Evolutionary conservation across 1,140 invertebrate genomes (phyloP).

Genomic region (Stenopsyche tienmushanensis): DNA sequence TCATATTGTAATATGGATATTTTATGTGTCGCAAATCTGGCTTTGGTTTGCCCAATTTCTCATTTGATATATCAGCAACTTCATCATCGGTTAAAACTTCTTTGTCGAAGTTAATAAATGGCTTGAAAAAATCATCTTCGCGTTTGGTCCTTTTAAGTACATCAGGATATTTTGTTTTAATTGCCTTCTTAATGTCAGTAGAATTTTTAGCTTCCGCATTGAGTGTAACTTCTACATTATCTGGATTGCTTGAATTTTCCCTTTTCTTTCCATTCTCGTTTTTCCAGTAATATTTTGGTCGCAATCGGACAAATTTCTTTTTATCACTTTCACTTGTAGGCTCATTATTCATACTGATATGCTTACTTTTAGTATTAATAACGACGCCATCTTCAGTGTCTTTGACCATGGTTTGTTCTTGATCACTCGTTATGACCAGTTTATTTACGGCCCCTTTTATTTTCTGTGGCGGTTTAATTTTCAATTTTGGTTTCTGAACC

Average conservation of each 20-base stretch:
- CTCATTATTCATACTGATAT: conserved; percentile 27
- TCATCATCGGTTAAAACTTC: conserved; percentile 44
- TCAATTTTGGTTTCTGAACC: conserved; percentile 18
- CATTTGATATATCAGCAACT: conserved; percentile 41
- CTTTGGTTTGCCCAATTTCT: conserved; percentile 40
- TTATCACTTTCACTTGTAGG: conserved; percentile 14
- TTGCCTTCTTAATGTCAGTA: conserved; percentile 1
- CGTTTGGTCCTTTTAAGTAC: conserved; percentile 22
- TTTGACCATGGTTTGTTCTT: conserved; percentile 37
- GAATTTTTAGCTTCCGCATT: not conserved
- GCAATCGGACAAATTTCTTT: conserved; percentile 30
- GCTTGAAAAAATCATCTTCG: conserved; percentile 18
- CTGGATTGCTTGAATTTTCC: not conserved
- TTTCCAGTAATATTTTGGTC: conserved; percentile 38
- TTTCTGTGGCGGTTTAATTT: conserved; percentile 1
- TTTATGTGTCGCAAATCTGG: conserved; percentile 44
- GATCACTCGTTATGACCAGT: conserved; percentile 18
- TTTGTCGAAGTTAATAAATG: conserved; percentile 39
- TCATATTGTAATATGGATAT: conserved; percentile 57
- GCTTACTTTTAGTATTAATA: conserved; percentile 43
- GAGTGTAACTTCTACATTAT: not conserved
- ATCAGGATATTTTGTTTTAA: conserved; percentile 18
- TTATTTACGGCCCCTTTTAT: conserved; percentile 11
- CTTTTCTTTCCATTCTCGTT: conserved; percentile 8
- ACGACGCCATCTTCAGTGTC: conserved; percentile 43